phyloP scores from a whole-genome alignment of 2,113 vertebrate species.

The Acrocephalus arundinaceus region DNA sequence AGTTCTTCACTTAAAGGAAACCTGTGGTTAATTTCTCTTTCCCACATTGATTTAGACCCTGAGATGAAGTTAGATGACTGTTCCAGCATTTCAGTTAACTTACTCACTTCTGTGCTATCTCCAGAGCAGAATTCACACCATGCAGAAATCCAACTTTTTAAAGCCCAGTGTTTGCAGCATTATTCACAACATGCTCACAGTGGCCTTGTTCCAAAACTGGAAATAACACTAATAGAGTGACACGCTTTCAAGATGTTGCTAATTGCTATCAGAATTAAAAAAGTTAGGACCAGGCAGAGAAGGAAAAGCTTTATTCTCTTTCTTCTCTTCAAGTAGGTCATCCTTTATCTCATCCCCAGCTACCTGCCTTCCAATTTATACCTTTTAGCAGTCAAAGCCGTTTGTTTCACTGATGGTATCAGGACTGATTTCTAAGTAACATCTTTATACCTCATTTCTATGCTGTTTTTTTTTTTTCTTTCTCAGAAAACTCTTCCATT shows the following conservation, averaged over 20 bases:
- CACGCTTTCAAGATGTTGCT: neutral
- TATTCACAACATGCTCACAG: neutral
- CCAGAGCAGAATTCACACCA: neutral
- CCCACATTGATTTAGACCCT: neutral
- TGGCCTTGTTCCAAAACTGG: neutral
- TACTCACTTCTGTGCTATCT: constrained; percentile 3
- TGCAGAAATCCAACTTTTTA: neutral
- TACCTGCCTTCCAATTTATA: constrained; percentile 45
- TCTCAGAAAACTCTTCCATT: constrained; percentile 17
- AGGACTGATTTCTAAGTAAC: neutral
- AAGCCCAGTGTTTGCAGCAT: neutral
- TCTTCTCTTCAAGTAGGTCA: constrained; percentile 35
- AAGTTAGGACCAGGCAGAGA: neutral
- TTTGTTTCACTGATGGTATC: constrained; percentile 4
- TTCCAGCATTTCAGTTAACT: neutral
- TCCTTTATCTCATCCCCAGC: neutral
- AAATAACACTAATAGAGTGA: neutral
- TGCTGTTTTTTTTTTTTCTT: neutral
- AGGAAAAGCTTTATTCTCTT: constrained; percentile 11
- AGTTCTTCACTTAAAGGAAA: constrained; percentile 20
- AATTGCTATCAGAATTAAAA: constrained; percentile 19
- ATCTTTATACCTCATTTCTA: constrained; percentile 18
- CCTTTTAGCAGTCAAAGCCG: neutral
- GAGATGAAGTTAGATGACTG: neutral
- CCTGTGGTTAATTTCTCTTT: constrained; percentile 30